Evolutionary conservation across 2,888 invertebrate genomes (phyloP).

Genomic region (Napeogenes inachia): DNA sequence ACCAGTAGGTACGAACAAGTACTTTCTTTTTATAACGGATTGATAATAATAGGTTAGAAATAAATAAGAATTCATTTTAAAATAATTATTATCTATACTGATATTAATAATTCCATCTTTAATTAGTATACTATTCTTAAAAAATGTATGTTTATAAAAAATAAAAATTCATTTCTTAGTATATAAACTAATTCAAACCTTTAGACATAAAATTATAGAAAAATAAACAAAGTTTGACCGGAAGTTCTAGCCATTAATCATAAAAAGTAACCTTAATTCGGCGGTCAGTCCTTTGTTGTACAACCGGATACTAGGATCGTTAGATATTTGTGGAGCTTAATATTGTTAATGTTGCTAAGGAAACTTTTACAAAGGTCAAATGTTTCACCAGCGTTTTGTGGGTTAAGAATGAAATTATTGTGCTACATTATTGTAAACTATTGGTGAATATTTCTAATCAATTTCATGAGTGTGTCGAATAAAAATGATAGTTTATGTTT

Average conservation of each 20-base stretch:
- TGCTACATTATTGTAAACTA: neutral
- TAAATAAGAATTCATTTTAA: no score
- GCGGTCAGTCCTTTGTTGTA: conserved; percentile 28
- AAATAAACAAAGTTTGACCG: conserved; percentile 14
- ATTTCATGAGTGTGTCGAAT: no score
- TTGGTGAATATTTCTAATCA: no score
- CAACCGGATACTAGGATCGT: conserved; percentile 26
- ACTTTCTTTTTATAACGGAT: no score
- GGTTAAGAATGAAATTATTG: neutral
- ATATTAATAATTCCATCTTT: no score
- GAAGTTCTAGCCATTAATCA: conserved; percentile 33
- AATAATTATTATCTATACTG: no score
- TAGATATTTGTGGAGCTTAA: conserved; percentile 26
- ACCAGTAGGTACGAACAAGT: no score
- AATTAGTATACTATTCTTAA: no score
- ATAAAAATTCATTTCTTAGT: neutral
- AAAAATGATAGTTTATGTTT: no score
- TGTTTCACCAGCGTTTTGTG: neutral
- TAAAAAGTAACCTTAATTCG: conserved; percentile 34
- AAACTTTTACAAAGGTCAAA: neutral
- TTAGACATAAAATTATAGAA: neutral
- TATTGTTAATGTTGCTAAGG: conserved; percentile 12
- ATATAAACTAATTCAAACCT: neutral
- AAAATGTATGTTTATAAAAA: no score
- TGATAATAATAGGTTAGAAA: no score